phyloP scores from a whole-genome alignment of 1,140 invertebrate species.

The Drosophila biarmipes region DNA sequence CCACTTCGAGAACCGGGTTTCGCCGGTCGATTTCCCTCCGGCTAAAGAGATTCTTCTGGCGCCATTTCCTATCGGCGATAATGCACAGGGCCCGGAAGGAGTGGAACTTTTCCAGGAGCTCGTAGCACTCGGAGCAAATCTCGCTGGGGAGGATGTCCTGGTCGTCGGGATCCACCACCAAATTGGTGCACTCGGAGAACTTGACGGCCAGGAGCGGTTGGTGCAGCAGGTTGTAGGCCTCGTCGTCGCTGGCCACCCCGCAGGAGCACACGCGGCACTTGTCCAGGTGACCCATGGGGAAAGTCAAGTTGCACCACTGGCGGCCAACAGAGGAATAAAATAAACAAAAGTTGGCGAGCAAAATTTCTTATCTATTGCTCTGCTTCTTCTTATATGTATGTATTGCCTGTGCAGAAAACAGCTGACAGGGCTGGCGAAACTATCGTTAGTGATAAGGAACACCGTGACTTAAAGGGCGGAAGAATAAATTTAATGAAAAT shows the following conservation, averaged over 20 bases:
- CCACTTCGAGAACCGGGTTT: background rate
- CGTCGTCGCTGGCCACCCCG: constrained; percentile 3
- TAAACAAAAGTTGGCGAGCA: background rate
- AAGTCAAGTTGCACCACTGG: background rate
- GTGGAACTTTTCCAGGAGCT: constrained; percentile 54
- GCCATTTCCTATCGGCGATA: constrained; percentile 45
- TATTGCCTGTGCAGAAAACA: constrained; percentile 38
- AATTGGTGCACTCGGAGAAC: constrained; percentile 54
- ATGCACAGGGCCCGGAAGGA: constrained; percentile 63
- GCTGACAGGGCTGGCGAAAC: constrained; percentile 9
- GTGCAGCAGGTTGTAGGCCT: constrained; percentile 42
- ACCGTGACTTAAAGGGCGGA: background rate
- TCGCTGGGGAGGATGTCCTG: constrained; percentile 40
- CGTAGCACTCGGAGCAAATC: constrained; percentile 53
- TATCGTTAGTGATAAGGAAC: background rate
- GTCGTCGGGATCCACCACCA: constrained; percentile 35
- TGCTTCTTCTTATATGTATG: constrained; percentile 3
- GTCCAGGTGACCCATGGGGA: constrained; percentile 14
- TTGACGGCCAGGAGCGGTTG: constrained; percentile 48
- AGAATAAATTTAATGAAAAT: background rate
- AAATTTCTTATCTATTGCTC: background rate
- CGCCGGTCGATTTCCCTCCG: background rate
- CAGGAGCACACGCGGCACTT: constrained; percentile 63
- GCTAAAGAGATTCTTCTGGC: background rate
- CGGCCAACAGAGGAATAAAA: too few species aligned